These are phyloP conservation scores for Oreochromis spilurus DNA, from an alignment of 2,113 vertebrate species.

Conservation along the genomic window DNA sequence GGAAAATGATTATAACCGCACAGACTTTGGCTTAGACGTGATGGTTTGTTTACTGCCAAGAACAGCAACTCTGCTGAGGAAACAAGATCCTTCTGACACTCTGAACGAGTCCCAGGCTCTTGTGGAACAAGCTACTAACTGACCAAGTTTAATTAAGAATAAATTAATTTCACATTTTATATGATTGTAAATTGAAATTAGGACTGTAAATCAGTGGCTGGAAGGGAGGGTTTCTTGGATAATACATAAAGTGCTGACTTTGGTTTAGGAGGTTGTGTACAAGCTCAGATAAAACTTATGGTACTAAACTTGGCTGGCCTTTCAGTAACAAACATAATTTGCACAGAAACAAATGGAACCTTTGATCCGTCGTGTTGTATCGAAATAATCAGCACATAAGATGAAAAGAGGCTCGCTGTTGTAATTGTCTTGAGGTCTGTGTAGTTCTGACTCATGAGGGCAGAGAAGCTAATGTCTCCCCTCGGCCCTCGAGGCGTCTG, in stretches of 20 bases:
- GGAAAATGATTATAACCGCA: conserved; percentile 27
- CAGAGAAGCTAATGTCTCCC: conserved; percentile 11
- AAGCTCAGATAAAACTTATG: background rate
- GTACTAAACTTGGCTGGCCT: background rate
- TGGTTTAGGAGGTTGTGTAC: background rate
- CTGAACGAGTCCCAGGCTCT: conserved; percentile 4
- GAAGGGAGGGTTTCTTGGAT: background rate
- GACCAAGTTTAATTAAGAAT: conserved; percentile 23
- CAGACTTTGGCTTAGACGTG: conserved; percentile 44
- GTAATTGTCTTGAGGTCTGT: background rate
- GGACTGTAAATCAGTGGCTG: background rate
- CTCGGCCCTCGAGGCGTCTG: conserved; percentile 9
- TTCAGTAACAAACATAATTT: background rate
- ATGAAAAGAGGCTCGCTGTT: background rate
- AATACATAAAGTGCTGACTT: background rate
- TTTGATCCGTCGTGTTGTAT: background rate
- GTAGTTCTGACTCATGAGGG: background rate
- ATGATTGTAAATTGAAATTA: background rate
- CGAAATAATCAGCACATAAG: background rate
- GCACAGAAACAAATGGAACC: background rate
- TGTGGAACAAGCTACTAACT: conserved; percentile 7
- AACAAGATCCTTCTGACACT: conserved; percentile 49
- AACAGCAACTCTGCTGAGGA: conserved; percentile 43
- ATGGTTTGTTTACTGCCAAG: conserved; percentile 51
- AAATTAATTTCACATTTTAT: conserved; percentile 26